phyloP scores from a whole-genome alignment of 2,888 invertebrate species.

The Melipona beecheii region DNA sequence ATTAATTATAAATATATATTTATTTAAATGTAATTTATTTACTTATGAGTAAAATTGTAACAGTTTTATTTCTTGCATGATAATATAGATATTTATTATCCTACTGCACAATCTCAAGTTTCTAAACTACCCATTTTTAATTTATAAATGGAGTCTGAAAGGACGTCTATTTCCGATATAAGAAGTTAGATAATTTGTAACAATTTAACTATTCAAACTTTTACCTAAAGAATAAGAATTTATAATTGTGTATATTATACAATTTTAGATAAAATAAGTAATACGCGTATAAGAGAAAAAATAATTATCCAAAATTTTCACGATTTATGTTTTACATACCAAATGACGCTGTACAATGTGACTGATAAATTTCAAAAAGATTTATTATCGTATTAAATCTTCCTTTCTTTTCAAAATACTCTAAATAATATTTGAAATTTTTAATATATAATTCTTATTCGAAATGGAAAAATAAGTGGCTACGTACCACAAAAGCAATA shows the following conservation, averaged over 20 bases:
- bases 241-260: not conserved
- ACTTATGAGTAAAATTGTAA: not conserved
- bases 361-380: constrained; percentile 22
- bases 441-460: not conserved
- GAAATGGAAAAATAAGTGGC: not conserved
- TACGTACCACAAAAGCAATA: constrained; percentile 46
- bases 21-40: not conserved
- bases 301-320: not conserved
- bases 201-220: not conserved
- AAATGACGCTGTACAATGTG: constrained; percentile 61
- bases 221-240: not conserved
- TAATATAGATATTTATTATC: not conserved
- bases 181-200: constrained; percentile 2
- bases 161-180: constrained; percentile 46
- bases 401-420: not conserved
- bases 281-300: not conserved
- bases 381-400: constrained; percentile 6
- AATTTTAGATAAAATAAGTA: not conserved
- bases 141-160: constrained; percentile 46
- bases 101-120: not conserved
- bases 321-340: constrained; percentile 22
- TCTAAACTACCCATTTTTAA: constrained; percentile 20
- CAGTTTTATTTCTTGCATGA: not conserved
- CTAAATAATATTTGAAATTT: not conserved
- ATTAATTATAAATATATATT: not conserved